Base-by-base conservation (phyloP, 2,888 invertebrate species). In the Baronia brevicornis region DNA sequence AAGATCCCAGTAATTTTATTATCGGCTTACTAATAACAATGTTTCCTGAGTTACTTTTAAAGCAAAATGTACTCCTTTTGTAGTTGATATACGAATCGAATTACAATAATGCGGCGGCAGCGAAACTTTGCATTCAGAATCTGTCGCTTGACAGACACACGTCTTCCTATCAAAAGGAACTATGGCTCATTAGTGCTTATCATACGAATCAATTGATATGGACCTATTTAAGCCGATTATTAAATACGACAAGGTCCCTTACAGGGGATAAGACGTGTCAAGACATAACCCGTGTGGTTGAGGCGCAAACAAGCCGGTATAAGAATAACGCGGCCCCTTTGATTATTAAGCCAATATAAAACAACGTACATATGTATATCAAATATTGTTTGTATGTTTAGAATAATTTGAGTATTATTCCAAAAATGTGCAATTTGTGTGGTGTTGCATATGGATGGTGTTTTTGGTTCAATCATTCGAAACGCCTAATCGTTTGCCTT, bases 1-100 rank as follows among this genome's bases (percentile, higher is more conserved):
- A 58, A 63, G 58, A 61, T 58, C 60, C 62, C 51, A 57, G 57
- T 73, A 72, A 72, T 65, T 52, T 65, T 65, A 72, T 73, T 71
- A 73, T 59, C 58, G 54, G 65, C 58, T 71, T 72, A 70, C 30
- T 36, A 37, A 36, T 36, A 33, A 56, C 58, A 46, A 48, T 44
- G 7, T 39, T 43, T 36, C 10, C 5, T 3, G 8, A 23, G 12
- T 11, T 12, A n/a, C 4, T 4, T 3, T 3, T 7, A 27, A 27
- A 7, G 6, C 5, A 12, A 9, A 14, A 9, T 4, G 9, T 29
- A 9, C 33, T 22, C 2, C 12, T 7, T 48, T 33, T 0, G 0
- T 0, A 0, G 0, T 14, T 3, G 0, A 0, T 1, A 37, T 56
- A 61, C 53, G 43, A 38, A 32, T 39, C 6, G 41, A 18, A 43